Percentiles rank a stretch among this genome's conserved stretches.
These are phyloP conservation scores for Gopherus evgoodei DNA, from an alignment of 2,113 vertebrate species.

Conservation along the genomic window DNA sequence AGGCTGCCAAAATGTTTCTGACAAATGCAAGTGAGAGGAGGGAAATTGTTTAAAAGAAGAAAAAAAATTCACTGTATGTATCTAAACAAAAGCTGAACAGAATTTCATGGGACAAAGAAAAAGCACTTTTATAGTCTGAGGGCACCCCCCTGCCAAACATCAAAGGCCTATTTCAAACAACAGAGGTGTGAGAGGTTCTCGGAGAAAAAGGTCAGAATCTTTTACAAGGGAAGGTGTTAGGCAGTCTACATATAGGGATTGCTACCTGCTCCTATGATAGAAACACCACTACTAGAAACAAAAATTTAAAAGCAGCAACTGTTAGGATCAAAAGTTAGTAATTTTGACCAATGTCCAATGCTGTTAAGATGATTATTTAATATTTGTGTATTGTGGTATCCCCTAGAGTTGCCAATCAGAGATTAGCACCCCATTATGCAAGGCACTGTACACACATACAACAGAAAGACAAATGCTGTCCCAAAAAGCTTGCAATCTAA, in stretches of 20 bases:
- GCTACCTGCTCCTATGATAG: neutral
- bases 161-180: neutral
- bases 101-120: neutral
- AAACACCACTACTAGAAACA: neutral
- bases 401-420: neutral
- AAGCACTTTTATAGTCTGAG: neutral
- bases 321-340: neutral
- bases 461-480: neutral
- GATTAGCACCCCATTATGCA: neutral
- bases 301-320: neutral
- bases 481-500: neutral
- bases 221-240: neutral
- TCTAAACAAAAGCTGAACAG: neutral
- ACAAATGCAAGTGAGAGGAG: neutral
- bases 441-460: neutral
- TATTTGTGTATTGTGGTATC: neutral
- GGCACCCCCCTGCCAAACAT: neutral
- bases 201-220: neutral
- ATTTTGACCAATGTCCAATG: neutral
- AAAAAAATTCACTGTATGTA: fast-evolving
- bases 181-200: neutral
- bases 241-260: neutral
- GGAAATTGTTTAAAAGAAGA: neutral
- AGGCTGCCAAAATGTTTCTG: neutral
- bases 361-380: neutral